Percentiles rank a stretch among this genome's conserved stretches.
phyloP scores from a whole-genome alignment of 2,888 invertebrate species.

The Apodemia zela region DNA sequence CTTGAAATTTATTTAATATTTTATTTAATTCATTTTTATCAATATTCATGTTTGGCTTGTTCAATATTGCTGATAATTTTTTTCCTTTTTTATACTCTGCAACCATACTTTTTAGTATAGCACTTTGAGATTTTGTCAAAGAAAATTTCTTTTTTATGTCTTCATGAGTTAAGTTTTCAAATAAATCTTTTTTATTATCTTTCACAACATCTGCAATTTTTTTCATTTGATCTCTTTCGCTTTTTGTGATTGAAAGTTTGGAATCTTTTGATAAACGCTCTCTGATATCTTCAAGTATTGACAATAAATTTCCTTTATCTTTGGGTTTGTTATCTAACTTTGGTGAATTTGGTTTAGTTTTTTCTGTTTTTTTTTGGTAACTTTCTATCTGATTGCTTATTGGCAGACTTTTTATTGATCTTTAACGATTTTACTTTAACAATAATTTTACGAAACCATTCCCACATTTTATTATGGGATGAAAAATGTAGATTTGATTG shows the following conservation, averaged over 20 bases:
- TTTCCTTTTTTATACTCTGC: constrained; percentile 7
- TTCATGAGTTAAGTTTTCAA: neutral
- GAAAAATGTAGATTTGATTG: neutral
- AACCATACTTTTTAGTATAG: neutral
- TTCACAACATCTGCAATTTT: constrained; percentile 7
- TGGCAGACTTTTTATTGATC: neutral
- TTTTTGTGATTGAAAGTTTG: neutral
- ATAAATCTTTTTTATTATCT: neutral
- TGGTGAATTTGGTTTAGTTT: neutral
- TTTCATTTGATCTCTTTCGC: neutral
- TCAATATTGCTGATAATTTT: neutral
- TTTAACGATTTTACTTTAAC: neutral
- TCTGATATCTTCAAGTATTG: neutral
- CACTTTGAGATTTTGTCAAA: constrained; percentile 7
- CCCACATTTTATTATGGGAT: neutral
- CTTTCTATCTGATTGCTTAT: neutral
- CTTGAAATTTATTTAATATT: constrained; percentile 1
- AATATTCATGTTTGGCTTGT: constrained; percentile 1
- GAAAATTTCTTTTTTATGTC: constrained; percentile 15
- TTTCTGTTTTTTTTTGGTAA: neutral
- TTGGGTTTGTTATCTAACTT: neutral
- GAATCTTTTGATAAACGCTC: constrained; percentile 2
- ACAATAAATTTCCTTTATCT: neutral
- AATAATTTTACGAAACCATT: neutral
- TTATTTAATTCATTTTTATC: neutral